A percentile compares a stretch with the other conserved stretches of the same genome.
Conservation (phyloP, 1,140 invertebrate species). For the Mercenaria mercenaria region DNA sequence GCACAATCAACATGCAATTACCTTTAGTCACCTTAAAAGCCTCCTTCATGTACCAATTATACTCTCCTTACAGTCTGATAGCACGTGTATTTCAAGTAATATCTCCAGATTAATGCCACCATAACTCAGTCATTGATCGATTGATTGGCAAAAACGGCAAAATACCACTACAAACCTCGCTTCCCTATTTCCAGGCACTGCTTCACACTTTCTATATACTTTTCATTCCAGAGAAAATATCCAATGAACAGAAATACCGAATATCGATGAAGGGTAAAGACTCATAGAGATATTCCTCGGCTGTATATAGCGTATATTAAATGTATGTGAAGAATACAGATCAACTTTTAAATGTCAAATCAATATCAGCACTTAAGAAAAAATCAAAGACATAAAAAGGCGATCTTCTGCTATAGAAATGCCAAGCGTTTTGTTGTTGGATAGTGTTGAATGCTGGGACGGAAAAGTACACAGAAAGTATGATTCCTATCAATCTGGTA, state of each 20-base stretch:
- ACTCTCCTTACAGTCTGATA: not conserved
- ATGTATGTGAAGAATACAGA: not conserved
- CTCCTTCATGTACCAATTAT: not conserved
- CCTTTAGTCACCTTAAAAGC: no score
- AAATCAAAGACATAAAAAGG: constrained; percentile 10
- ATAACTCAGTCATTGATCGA: not conserved
- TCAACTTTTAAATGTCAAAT: not conserved
- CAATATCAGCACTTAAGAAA: not conserved
- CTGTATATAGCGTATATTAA: not conserved
- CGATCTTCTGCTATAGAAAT: not conserved
- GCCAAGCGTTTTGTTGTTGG: not conserved
- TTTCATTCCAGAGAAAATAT: not conserved
- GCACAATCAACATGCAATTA: no score
- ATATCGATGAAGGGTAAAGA: not conserved
- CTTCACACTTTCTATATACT: not conserved
- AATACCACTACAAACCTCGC: not conserved
- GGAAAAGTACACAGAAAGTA: not conserved
- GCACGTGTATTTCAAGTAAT: no score
- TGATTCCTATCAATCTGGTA: no score
- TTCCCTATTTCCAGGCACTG: not conserved
- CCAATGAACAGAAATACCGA: not conserved
- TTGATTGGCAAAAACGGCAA: not conserved
- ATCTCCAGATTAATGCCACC: not conserved
- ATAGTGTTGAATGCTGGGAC: not conserved
- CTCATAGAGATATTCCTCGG: not conserved